Evolutionary conservation across 2,888 invertebrate genomes (phyloP), one percentile per base, ranked within the genome.

Genomic region (Hyppa rectilinea): DNA sequence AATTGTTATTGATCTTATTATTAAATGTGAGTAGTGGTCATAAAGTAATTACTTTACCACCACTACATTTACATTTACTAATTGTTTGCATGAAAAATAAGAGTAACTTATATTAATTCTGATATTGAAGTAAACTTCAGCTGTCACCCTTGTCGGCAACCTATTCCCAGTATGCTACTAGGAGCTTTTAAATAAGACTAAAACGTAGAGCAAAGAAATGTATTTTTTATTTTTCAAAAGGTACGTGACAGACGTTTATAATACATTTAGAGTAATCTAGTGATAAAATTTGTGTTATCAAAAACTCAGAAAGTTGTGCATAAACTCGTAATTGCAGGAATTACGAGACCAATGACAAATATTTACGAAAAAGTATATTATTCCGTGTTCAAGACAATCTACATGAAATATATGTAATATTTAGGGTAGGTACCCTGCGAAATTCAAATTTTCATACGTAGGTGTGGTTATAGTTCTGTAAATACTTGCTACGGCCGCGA

Each of bases 41-140:
- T 40, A 36, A 67, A 58, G 50, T 74, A 73, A 61, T 61, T 66
- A n/a, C n/a, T n/a, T n/a, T n/a, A n/a, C n/a, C n/a, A n/a, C n/a
- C n/a, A n/a, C n/a, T n/a, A n/a, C n/a, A n/a, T n/a, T n/a, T n/a
- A n/a, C n/a, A n/a, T n/a, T n/a, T n/a, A n/a, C n/a, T n/a, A 85
- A 87, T 87, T 87, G 86, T 86, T 87, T 85, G 4, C n/a, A 36
- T 20, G 14, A 65, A 65, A 36, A 38, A 38, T 36, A n/a, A 20
- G 1, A 29, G 17, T 7, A 26, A 29, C 17, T 2, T n/a, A 10
- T 29, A 38, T 38, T 63, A 29, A 17, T 62, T 45, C 2, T 10
- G 10, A 64, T 34, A 26, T n/a, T 45, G 4, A 17, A 38, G 56
- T 26, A 6, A 26, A 4, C 12, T 58, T 26, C 7, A 58, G 38